These are phyloP conservation scores for Hemithea aestivaria DNA, from an alignment of 2,888 invertebrate genomes.

Conservation along the genomic window DNA sequence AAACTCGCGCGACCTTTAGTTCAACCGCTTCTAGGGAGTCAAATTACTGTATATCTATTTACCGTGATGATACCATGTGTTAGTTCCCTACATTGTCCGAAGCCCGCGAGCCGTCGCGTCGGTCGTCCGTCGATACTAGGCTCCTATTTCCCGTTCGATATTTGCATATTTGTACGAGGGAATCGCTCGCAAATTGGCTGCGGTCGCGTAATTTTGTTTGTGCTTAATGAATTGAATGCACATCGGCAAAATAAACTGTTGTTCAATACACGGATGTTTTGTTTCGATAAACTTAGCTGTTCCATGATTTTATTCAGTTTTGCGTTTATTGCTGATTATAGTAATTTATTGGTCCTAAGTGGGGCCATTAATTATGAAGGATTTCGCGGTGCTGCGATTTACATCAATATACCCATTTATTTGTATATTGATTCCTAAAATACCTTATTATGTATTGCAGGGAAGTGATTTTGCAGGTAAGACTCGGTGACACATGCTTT, in stretches of 20 bases:
- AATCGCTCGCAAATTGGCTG: constrained; percentile 40
- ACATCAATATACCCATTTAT: no score
- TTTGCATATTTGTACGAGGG: constrained; percentile 36
- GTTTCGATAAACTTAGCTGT: constrained; percentile 14
- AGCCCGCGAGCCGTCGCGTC: constrained; percentile 20
- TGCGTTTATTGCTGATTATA: background rate
- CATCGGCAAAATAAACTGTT: constrained; percentile 24
- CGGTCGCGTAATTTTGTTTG: constrained; percentile 32
- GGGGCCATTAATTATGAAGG: no score
- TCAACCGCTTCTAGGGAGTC: no score
- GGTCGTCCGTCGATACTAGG: no score
- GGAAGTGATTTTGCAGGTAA: no score
- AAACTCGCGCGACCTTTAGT: no score
- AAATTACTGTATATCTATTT: no score
- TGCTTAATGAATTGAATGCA: constrained; percentile 34
- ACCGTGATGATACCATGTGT: constrained; percentile 41
- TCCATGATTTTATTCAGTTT: constrained; percentile 6
- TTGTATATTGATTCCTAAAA: no score
- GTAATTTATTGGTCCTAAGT: no score
- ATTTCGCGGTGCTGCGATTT: no score
- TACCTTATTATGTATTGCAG: no score
- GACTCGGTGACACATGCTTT: no score
- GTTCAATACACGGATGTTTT: constrained; percentile 21
- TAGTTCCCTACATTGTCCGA: constrained; percentile 22
- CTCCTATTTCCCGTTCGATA: constrained; percentile 37